phyloP scores from a whole-genome alignment of 2,797 vertebrate genomes.

The Gorsachius magnificus region DNA sequence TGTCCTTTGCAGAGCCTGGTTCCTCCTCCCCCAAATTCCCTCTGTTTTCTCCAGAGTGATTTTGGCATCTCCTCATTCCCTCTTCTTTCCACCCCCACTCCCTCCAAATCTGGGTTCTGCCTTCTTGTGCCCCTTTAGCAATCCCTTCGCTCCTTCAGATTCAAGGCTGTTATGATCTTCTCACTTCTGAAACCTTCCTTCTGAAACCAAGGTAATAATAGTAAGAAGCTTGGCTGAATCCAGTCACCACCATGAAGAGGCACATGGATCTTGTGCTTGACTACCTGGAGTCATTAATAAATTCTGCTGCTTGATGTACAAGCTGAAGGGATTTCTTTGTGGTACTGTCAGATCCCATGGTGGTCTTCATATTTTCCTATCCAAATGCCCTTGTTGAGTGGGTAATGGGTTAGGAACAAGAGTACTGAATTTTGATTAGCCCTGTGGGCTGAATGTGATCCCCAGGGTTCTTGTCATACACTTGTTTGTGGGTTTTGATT shows the following conservation, averaged over 20 bases:
- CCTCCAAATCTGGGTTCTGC: background rate
- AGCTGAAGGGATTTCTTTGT: background rate
- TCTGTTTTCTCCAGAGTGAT: background rate
- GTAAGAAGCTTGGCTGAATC: background rate
- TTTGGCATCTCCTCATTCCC: background rate
- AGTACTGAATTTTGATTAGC: conserved; percentile 22
- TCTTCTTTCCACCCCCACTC: background rate
- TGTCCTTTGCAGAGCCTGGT: background rate
- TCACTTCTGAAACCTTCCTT: background rate
- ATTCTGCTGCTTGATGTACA: background rate
- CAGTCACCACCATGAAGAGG: background rate
- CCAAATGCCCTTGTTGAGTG: background rate
- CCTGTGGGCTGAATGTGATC: background rate
- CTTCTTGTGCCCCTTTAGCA: background rate
- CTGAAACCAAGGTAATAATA: background rate
- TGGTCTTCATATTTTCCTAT: background rate
- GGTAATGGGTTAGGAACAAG: conserved; percentile 28
- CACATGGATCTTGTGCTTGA: background rate
- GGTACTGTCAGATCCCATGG: background rate
- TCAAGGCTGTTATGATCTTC: background rate
- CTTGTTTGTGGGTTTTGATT: conserved; percentile 43
- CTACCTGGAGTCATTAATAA: background rate
- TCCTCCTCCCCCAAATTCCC: background rate
- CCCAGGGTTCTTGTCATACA: background rate
- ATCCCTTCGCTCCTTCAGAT: background rate